Base-by-base conservation (phyloP, 2,888 invertebrate species). In the Drosophila subsilvestris region DNA sequence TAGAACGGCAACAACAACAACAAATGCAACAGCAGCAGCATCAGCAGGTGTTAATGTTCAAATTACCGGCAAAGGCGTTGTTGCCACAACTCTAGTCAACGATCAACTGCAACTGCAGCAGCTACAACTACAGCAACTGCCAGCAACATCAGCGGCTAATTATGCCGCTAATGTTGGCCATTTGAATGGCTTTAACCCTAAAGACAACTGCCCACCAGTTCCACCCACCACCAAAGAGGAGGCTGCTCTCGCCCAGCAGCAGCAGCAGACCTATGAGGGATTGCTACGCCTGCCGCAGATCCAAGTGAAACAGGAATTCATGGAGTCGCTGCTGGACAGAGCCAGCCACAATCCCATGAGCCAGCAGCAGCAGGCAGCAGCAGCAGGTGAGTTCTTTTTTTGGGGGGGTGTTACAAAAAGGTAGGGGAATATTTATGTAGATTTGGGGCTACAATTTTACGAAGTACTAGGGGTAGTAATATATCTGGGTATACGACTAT, bases 11-110 rank as follows among this genome's bases (percentile, higher is more conserved):
- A 66, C 84, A 63, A 59, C 78, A 62, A 32, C 77, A 50, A 20
- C 76, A 67, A 56, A 73, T 69, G 49, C 74, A 62, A 44, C 67
- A 56, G 7, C 63, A 54, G 22, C 60, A 45, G 59, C 75, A 55
- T 66, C 80, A 75, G 75, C 88, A 88, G 90, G 90, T 91, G 92
- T 89, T 91, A 92, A 91, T 91, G 90, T 86, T 86, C 90, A 90
- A 88, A 88, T 89, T 90, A 87, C 84, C 75, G 82, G 79, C 79
- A 81, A 85, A 90, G 83, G 90, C 88, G 80, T 86, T 84, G 80
- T 81, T 77, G 84, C 77, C 47, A 55, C 70, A 63, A 67, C 76
- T 68, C 68, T 79, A 76, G 74, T 85, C 82, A 75, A 78, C 72
- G 88, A 89, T 81, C 89, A 88, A 80, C 77, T 85, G 72, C 67